These are phyloP conservation scores for Cydia pomonella DNA, from an alignment of 1,140 invertebrate genomes.

Conservation along the genomic window DNA sequence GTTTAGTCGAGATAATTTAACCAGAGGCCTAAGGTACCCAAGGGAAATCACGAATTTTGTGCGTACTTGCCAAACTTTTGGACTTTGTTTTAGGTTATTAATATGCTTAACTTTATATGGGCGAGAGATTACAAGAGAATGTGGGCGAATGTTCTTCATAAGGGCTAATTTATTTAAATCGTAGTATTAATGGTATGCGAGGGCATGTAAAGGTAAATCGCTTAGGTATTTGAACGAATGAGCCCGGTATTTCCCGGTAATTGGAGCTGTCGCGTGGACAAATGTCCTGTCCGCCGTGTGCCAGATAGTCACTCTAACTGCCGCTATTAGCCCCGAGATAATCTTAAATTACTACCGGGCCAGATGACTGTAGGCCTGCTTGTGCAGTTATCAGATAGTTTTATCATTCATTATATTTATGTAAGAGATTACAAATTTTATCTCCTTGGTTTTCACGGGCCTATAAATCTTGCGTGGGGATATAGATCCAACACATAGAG, in stretches of 20 bases:
- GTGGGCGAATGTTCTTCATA: conserved; percentile 7
- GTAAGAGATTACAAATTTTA: too few species aligned
- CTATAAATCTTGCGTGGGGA: too few species aligned
- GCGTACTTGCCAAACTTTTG: conserved; percentile 50
- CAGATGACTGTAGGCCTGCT: conserved; percentile 25
- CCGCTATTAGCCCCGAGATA: conserved; percentile 67
- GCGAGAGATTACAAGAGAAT: not conserved
- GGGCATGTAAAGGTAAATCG: conserved; percentile 60
- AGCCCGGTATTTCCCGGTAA: conserved; percentile 68
- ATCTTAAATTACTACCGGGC: conserved; percentile 63
- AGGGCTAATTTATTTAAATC: conserved; percentile 34
- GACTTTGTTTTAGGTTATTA: conserved; percentile 40
- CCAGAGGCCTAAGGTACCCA: conserved; percentile 51
- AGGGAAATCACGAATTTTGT: conserved; percentile 60
- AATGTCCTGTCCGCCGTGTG: conserved; percentile 64
- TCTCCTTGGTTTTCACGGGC: too few species aligned
- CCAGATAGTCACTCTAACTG: conserved; percentile 70
- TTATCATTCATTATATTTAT: not conserved
- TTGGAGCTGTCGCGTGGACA: conserved; percentile 69
- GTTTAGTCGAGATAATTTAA: conserved; percentile 65
- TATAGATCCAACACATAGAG: too few species aligned
- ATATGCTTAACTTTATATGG: conserved; percentile 16
- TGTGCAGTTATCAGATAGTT: too few species aligned
- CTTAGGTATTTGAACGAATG: conserved; percentile 70
- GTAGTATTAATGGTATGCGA: conserved; percentile 37